Evolutionary conservation across 2,888 invertebrate species (phyloP).

Genomic region (Drosophila vallismaia): DNA sequence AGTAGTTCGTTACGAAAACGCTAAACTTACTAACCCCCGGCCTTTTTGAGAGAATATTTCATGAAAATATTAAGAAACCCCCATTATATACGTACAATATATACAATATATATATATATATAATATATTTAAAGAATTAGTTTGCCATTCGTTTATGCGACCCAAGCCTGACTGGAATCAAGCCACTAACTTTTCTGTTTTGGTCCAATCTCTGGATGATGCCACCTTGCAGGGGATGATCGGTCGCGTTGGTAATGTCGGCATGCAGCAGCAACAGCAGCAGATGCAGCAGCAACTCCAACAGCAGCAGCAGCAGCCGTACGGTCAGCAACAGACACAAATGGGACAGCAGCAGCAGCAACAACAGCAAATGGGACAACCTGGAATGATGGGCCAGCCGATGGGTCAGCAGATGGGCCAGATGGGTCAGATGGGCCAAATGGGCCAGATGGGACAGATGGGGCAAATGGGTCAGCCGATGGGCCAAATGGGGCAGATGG

Average conservation of each 20-base stretch:
- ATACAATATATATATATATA: slow-evolving; percentile 46
- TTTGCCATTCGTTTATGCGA: slow-evolving; percentile 59
- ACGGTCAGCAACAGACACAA: slow-evolving; percentile 80
- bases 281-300: slow-evolving; percentile 80
- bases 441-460: slow-evolving; percentile 58
- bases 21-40: slow-evolving; percentile 49
- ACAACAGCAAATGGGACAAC: slow-evolving; percentile 54
- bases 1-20: slow-evolving; percentile 43
- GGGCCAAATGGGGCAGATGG: slow-evolving; percentile 66
- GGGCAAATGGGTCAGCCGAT: slow-evolving; percentile 60
- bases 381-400: slow-evolving; percentile 73
- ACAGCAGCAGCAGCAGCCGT: slow-evolving; percentile 79
- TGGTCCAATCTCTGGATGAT: slow-evolving; percentile 54
- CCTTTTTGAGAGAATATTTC: slow-evolving; percentile 39
- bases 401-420: slow-evolving; percentile 69
- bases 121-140: slow-evolving; percentile 57
- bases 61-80: slow-evolving; percentile 31
- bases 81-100: slow-evolving; percentile 54
- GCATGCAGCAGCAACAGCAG: slow-evolving; percentile 82
- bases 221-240: slow-evolving; percentile 84
- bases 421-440: slow-evolving; percentile 70
- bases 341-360: slow-evolving; percentile 68
- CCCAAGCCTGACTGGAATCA: slow-evolving; percentile 37
- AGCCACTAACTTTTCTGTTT: slow-evolving; percentile 58
- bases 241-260: slow-evolving; percentile 84